These are phyloP conservation scores for Terrapene triunguis DNA, from an alignment of 2,113 vertebrate genomes.

Conservation along the genomic window DNA sequence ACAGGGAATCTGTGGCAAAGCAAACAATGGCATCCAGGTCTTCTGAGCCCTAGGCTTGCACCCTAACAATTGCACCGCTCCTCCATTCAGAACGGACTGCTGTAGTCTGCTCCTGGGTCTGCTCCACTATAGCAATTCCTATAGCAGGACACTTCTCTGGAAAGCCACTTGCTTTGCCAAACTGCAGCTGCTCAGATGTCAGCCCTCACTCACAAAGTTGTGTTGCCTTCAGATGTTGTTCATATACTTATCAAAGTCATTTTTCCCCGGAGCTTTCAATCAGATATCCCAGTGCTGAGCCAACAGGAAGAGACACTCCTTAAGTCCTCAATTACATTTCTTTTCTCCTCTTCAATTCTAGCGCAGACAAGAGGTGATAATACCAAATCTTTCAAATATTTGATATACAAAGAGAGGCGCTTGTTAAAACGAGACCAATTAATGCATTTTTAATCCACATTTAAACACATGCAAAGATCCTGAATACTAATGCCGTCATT, in stretches of 20 bases:
- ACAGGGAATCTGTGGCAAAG: background rate
- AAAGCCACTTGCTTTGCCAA: background rate
- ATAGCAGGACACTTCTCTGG: background rate
- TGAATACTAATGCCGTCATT: conserved; percentile 72
- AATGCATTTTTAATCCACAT: conserved; percentile 78
- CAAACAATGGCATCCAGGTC: background rate
- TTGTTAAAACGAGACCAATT: conserved; percentile 76
- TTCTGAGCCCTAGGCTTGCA: background rate
- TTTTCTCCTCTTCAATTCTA: conserved; percentile 66
- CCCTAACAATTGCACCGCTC: background rate
- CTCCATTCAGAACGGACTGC: rapidly evolving
- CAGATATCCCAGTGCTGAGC: background rate
- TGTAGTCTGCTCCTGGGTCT: background rate
- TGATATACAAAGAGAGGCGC: conserved; percentile 74
- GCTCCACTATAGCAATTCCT: background rate
- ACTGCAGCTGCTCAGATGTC: background rate
- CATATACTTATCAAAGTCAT: conserved; percentile 58
- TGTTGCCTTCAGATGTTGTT: conserved; percentile 16
- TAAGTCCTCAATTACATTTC: conserved; percentile 69
- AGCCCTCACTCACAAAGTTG: background rate
- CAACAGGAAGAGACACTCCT: conserved; percentile 59
- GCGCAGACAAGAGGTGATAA: conserved; percentile 68
- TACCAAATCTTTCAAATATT: conserved; percentile 75
- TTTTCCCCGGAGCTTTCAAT: conserved; percentile 11
- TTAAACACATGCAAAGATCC: conserved; percentile 72